Conservation (phyloP, 2,113 vertebrate species). For the Epinephelus cyanopodus region DNA sequence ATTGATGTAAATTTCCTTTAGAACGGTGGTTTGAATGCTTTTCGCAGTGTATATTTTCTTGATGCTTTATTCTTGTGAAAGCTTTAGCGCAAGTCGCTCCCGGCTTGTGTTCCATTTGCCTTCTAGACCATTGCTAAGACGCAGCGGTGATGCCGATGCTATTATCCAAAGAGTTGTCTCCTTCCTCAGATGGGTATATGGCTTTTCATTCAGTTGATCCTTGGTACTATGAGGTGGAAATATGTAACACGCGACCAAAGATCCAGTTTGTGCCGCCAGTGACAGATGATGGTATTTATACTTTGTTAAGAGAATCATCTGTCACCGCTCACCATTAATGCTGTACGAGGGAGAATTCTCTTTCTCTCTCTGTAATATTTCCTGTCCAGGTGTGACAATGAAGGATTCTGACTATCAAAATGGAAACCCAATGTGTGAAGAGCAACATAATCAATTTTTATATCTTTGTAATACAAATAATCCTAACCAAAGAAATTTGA, state of each 20-base stretch:
- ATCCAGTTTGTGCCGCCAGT: constrained; percentile 56
- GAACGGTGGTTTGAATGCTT: constrained; percentile 64
- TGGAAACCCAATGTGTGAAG: constrained; percentile 78
- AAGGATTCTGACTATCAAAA: constrained; percentile 81
- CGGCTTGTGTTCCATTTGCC: constrained; percentile 77
- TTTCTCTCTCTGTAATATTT: constrained; percentile 54
- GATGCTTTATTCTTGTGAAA: constrained; percentile 78
- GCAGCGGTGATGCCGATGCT: constrained; percentile 85
- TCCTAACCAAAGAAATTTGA: constrained; percentile 96
- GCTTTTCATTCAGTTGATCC: constrained; percentile 70
- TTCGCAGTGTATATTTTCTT: constrained; percentile 65
- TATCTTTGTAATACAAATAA: constrained; percentile 87
- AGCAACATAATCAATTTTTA: constrained; percentile 87
- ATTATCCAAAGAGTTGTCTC: constrained; percentile 92
- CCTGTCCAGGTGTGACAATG: constrained; percentile 74
- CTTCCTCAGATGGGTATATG: constrained; percentile 82
- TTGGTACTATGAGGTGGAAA: constrained; percentile 47
- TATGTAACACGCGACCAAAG: constrained; percentile 63
- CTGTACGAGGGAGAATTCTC: constrained; percentile 49
- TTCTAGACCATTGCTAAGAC: constrained; percentile 78
- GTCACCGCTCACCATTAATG: constrained; percentile 46
- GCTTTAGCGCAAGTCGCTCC: constrained; percentile 81
- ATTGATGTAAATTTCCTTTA: constrained; percentile 71
- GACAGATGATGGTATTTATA: constrained; percentile 63
- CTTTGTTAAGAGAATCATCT: constrained; percentile 55